Evolutionary conservation across 2,113 vertebrate genomes (phyloP), one percentile per base, ranked within the genome.

Genomic region (Capra hircus): DNA sequence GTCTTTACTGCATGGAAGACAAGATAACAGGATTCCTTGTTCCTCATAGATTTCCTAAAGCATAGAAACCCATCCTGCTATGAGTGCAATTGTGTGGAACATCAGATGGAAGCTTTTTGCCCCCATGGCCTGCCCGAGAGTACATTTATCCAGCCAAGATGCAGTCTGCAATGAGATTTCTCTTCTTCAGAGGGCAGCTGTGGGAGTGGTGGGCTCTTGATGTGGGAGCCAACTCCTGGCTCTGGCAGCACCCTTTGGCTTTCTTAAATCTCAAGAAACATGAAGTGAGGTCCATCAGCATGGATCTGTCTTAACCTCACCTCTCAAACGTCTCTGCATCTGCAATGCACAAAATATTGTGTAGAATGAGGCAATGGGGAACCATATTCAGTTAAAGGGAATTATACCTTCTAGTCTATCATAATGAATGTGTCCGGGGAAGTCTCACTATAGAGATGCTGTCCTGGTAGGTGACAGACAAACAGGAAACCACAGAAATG

Each of bases 221-320:
- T 16, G 12, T 67, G 43, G 53, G 28, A 87, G 53, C 52, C 62
- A 60, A 43, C 52, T 77, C 33, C 59, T 43, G n/a, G 83, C 30
- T 7, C 53, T 48, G 15, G 8, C 19, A 62, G 43, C 40, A 62
- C 48, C 28, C 40, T 95, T 98, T 62, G 15, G 48, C 59, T 50
- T 71, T n/a, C 40, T 57, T 94, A 82, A 82, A 94, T 95, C 88
- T 88, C 86, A 90, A 57, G 57, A 74, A 93, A 96, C 53, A 15
- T 59, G 13, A n/a, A 84, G 81, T 48, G 50, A 95, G 40, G 27
- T 59, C 53, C 36, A 27, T 77, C 74, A 92, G 25, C 57, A 25
- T 16, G 25, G 52, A 43, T 40, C 45, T 53, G 5, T 67, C 43
- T 25, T 52, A 67, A 78, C 16, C 7, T 83, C 40, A 78, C n/a